Percentiles rank a stretch among this genome's conserved stretches.
Conservation (phyloP, 2,113 vertebrate genomes). For the Solea senegalensis region DNA sequence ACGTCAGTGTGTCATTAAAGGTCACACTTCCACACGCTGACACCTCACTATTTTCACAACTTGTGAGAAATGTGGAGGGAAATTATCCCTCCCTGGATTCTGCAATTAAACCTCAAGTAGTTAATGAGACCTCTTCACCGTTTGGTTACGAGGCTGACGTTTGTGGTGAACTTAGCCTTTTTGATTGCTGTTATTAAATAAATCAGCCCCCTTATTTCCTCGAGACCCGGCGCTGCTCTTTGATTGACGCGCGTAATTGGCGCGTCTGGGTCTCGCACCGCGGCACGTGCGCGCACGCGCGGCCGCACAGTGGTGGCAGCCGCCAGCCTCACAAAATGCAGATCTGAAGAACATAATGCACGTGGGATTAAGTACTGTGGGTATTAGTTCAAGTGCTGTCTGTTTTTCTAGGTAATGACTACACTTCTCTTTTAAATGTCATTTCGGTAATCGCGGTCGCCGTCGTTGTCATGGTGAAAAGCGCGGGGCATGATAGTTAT, state of each 20-base stretch:
- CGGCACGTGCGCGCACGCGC: slow-evolving; percentile 45
- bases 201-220: slow-evolving; percentile 79
- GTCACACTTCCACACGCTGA: slow-evolving; percentile 49
- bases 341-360: slow-evolving; percentile 73
- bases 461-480: slow-evolving; percentile 82
- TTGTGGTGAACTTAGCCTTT: slow-evolving; percentile 74
- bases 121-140: slow-evolving; percentile 89
- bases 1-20: slow-evolving; percentile 28
- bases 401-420: slow-evolving; percentile 77
- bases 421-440: slow-evolving; percentile 72
- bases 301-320: not conserved
- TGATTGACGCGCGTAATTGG: slow-evolving; percentile 83
- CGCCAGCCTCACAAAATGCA: slow-evolving; percentile 45
- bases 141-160: slow-evolving; percentile 76
- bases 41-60: slow-evolving; percentile 78
- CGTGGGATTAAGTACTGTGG: slow-evolving; percentile 51
- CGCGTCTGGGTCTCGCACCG: slow-evolving; percentile 55
- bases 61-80: slow-evolving; percentile 80
- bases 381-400: slow-evolving; percentile 70
- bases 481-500: slow-evolving; percentile 78
- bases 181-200: slow-evolving; percentile 89
- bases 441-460: slow-evolving; percentile 73
- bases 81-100: slow-evolving; percentile 75
- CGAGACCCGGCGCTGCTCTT: slow-evolving; percentile 62
- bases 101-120: slow-evolving; percentile 87